Conservation (phyloP, 2,888 invertebrate species). For the Xestia ashworthii region DNA sequence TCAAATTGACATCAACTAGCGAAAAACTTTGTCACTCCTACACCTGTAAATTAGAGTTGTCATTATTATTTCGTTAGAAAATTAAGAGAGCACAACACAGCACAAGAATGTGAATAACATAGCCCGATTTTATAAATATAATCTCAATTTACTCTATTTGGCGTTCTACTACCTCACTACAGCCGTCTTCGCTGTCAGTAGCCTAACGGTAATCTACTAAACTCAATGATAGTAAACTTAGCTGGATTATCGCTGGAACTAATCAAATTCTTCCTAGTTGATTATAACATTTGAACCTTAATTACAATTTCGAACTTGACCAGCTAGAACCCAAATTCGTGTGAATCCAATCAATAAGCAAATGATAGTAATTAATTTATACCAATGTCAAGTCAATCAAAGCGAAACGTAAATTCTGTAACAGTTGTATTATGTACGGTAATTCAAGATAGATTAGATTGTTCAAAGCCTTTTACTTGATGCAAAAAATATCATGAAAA, state of each 20-base stretch:
- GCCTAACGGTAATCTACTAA: conserved; percentile 5
- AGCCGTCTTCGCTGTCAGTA: background rate
- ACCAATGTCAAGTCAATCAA: conserved; percentile 18
- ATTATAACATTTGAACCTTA: background rate
- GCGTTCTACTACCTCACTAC: too few relatives aligned
- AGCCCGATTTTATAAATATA: too few relatives aligned
- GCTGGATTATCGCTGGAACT: conserved; percentile 14
- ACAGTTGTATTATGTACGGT: conserved; percentile 19
- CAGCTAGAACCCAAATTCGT: conserved; percentile 15
- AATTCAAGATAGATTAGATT: conserved; percentile 62
- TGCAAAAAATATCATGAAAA: conserved; percentile 43
- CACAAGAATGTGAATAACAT: background rate
- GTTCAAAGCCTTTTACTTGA: conserved; percentile 52
- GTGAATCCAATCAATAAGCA: background rate
- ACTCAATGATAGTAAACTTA: background rate
- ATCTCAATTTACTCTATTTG: too few relatives aligned
- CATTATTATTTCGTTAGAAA: background rate
- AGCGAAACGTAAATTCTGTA: conserved; percentile 30
- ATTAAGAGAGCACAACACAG: background rate
- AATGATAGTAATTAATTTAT: conserved; percentile 27
- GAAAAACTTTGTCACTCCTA: background rate
- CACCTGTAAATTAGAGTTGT: background rate
- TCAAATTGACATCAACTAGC: background rate
- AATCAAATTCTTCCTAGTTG: conserved; percentile 8
- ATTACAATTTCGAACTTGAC: background rate